Evolutionary conservation across 1,140 invertebrate species (phyloP).

Genomic region (Melitaea cinxia): DNA sequence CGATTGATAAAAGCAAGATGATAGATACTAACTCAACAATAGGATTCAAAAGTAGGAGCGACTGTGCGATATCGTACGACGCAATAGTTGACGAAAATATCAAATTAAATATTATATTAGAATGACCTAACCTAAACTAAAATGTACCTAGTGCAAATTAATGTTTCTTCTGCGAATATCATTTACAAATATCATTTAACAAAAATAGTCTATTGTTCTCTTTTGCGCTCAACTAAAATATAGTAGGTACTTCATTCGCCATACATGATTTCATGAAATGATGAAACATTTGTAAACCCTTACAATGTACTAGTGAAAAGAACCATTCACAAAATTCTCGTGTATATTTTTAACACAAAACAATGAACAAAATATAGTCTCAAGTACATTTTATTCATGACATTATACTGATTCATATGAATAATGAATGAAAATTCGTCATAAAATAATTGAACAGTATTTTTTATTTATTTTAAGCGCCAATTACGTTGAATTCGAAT

Average conservation of each 20-base stretch:
- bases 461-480: too few relatives aligned
- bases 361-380: slow-evolving; percentile 11
- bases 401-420: neutral
- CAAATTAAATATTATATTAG: too few relatives aligned
- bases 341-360: slow-evolving; percentile 15
- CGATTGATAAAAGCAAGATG: too few relatives aligned
- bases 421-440: neutral
- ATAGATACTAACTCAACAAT: too few relatives aligned
- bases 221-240: slow-evolving; percentile 19
- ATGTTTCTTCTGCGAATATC: neutral
- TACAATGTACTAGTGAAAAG: slow-evolving; percentile 27
- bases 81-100: too few relatives aligned
- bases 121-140: too few relatives aligned
- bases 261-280: slow-evolving; percentile 14
- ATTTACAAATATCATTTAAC: neutral
- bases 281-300: slow-evolving; percentile 17
- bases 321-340: slow-evolving; percentile 24
- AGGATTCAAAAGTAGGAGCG: too few relatives aligned
- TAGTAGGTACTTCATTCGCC: slow-evolving; percentile 15
- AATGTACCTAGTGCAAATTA: too few relatives aligned
- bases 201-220: slow-evolving; percentile 23
- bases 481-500: too few relatives aligned
- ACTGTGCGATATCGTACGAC: too few relatives aligned
- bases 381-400: neutral
- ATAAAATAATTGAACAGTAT: too few relatives aligned